Percentiles rank a stretch among this genome's conserved stretches.
phyloP scores from a whole-genome alignment of 2,797 vertebrate genomes.

The Heteromormyrus szaboi region DNA sequence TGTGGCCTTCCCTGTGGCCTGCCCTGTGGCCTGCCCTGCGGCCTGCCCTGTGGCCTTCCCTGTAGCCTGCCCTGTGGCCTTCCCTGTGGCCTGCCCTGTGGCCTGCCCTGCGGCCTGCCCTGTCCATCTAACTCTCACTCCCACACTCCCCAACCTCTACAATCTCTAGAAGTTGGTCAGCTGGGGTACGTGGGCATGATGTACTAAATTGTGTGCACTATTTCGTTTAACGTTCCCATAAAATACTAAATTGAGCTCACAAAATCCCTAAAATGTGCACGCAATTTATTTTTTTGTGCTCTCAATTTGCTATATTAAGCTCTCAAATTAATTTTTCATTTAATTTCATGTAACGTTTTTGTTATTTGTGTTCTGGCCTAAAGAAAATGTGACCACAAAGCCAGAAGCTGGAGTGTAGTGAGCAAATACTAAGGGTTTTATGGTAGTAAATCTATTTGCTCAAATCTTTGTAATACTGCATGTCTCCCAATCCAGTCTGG shows the following conservation, averaged over 20 bases:
- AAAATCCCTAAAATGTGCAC: background rate
- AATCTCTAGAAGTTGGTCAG: background rate
- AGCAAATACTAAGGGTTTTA: background rate
- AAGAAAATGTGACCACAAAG: background rate
- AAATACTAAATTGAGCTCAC: background rate
- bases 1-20: background rate
- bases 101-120: background rate
- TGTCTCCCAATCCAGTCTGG: background rate
- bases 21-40: background rate
- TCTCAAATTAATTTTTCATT: background rate
- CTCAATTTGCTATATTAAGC: background rate
- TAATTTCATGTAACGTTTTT: background rate
- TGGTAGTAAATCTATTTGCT: background rate
- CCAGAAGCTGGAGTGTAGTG: background rate
- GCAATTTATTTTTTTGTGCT: background rate
- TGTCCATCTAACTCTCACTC: slow-evolving; percentile 13
- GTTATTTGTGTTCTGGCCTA: background rate
- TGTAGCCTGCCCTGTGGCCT: too few species aligned
- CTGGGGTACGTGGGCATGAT: background rate
- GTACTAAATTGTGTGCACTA: background rate
- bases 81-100: too few species aligned
- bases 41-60: background rate
- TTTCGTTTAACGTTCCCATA: background rate
- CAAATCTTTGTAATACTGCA: background rate
- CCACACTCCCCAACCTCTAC: background rate